phyloP scores from a whole-genome alignment of 2,113 vertebrate genomes.

The Capra hircus region DNA sequence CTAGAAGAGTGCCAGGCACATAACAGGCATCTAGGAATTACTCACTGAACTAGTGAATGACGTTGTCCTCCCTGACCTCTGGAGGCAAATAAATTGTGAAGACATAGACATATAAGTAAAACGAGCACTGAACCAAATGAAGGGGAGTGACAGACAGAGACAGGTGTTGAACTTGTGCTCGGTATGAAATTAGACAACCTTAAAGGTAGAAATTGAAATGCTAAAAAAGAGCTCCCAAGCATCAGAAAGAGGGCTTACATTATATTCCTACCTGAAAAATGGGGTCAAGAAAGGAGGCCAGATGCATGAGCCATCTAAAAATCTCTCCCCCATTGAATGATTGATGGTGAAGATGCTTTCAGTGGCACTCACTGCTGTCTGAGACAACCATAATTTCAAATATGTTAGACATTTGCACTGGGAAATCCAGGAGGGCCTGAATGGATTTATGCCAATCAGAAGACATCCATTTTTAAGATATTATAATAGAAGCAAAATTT shows the following conservation, averaged over 20 bases:
- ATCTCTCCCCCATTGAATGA: background rate
- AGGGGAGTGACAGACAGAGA: background rate
- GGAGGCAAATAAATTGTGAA: background rate
- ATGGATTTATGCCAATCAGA: conserved; percentile 23
- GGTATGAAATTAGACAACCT: background rate
- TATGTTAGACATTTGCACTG: background rate
- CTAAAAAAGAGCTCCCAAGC: background rate
- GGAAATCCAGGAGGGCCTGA: background rate
- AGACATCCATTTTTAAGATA: background rate
- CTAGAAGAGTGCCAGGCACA: background rate
- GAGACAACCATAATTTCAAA: background rate
- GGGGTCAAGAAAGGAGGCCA: background rate
- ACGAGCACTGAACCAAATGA: background rate
- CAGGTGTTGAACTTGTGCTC: background rate
- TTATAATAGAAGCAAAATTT: background rate
- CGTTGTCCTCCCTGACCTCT: background rate
- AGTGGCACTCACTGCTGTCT: background rate
- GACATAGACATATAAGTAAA: background rate
- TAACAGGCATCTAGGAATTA: background rate
- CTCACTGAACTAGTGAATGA: background rate
- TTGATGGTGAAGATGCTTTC: background rate
- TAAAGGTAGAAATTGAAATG: background rate
- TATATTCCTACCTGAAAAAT: background rate
- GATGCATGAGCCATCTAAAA: background rate
- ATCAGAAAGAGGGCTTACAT: background rate